These are phyloP conservation scores for Parus major DNA, from an alignment of 2,113 vertebrate genomes.

Conservation along the genomic window DNA sequence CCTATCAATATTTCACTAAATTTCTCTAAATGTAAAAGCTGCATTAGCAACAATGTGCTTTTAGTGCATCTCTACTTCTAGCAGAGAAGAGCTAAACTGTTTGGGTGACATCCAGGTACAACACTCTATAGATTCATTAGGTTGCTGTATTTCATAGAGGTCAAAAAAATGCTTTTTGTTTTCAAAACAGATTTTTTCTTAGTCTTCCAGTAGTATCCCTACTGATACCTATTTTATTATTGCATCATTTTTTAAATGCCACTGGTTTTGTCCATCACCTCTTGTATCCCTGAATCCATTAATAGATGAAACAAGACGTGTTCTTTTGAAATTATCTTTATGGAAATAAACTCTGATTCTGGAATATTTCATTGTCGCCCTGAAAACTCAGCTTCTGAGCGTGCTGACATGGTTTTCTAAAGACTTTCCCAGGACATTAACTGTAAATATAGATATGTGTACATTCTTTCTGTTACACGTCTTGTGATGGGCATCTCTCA, in stretches of 20 bases:
- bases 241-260: not conserved
- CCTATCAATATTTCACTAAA: conserved; percentile 29
- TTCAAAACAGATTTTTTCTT: not conserved
- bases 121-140: not conserved
- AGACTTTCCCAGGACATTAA: no score
- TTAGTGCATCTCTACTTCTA: conserved; percentile 34
- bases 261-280: not conserved
- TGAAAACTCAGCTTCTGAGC: no score
- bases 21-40: conserved; percentile 38
- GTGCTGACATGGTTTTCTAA: no score
- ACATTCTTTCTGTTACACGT: no score
- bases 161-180: not conserved
- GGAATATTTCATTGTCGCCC: not conserved
- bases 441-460: no score
- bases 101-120: not conserved
- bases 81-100: not conserved
- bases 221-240: not conserved
- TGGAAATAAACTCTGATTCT: not conserved
- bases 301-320: not conserved
- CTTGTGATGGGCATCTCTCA: no score
- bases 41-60: conserved; percentile 26
- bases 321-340: not conserved
- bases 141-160: conserved; percentile 6
- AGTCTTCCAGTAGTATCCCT: not conserved
- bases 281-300: not conserved